Percentiles rank a stretch among this genome's conserved stretches.
phyloP scores from a whole-genome alignment of 2,888 invertebrate species.

The Heteropelma amictum region DNA sequence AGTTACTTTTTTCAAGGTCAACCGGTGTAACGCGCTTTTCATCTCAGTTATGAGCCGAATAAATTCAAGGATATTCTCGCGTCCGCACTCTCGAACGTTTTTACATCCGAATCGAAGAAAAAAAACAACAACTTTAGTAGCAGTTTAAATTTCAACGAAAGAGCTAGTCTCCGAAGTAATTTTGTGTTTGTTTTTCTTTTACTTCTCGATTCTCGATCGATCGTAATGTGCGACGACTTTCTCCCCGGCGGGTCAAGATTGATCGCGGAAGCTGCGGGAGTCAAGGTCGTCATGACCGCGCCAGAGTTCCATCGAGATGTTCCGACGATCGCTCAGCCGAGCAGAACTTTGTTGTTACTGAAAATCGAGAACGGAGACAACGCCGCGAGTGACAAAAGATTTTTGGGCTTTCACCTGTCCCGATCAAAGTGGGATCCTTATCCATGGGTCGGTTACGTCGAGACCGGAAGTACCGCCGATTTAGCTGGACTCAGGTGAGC shows the following conservation, averaged over 20 bases:
- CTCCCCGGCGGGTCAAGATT: slow-evolving; percentile 50
- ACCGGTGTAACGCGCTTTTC: slow-evolving; percentile 21
- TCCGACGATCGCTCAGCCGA: slow-evolving; percentile 22
- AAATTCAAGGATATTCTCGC: slow-evolving; percentile 1
- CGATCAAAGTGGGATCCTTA: slow-evolving; percentile 90
- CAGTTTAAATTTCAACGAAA: too few relatives aligned
- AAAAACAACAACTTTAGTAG: neutral
- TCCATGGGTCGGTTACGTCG: slow-evolving; percentile 87
- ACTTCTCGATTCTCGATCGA: too few relatives aligned
- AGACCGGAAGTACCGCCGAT: slow-evolving; percentile 82
- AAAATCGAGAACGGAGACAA: slow-evolving; percentile 47
- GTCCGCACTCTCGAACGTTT: neutral
- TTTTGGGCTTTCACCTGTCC: slow-evolving; percentile 86
- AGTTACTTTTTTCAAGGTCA: neutral
- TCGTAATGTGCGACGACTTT: slow-evolving; percentile 35
- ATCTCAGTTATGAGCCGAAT: slow-evolving; percentile 19
- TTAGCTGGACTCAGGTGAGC: slow-evolving; percentile 81
- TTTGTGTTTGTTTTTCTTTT: too few relatives aligned
- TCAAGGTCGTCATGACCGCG: slow-evolving; percentile 62
- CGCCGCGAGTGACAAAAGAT: slow-evolving; percentile 62
- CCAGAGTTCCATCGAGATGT: slow-evolving; percentile 38
- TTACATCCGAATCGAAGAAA: neutral
- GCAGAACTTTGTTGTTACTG: slow-evolving; percentile 55
- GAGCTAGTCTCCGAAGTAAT: too few relatives aligned
- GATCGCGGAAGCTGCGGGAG: slow-evolving; percentile 62